Base-by-base conservation (phyloP, 2,113 vertebrate species). In the Thunnus maccoyii region DNA sequence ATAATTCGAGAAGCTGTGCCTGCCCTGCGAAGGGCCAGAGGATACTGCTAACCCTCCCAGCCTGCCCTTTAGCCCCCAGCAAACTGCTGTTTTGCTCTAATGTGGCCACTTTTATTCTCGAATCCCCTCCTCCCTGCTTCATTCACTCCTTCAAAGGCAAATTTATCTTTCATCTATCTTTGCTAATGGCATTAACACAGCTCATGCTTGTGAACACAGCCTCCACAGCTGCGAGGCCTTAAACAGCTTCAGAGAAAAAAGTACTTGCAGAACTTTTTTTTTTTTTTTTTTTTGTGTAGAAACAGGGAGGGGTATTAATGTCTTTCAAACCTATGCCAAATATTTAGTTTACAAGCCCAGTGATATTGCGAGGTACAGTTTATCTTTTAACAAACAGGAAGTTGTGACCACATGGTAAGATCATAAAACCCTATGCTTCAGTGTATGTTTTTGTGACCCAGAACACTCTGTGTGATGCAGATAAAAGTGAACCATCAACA, bases 81-180 rank as follows among this genome's bases (percentile, higher is more conserved):
- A 78, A 58, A 81, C 71, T 69, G 73, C 69, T 76, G 75, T 20
- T 68, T 69, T 7, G 4, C 80, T 84, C 72, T 89, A 78, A 83
- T 88, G 57, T 92, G 58, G 80, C 52, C 78, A 82, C 73, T 88
- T 91, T 88, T 80, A 79, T 90, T 87, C 70, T 55, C 5, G 60
- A 72, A 66, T 66, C 82, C 66, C 65, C 83, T 69, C 80, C 67
- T 62, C 47, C 62, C 1, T 0, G 18, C 67, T 80, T 88, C 77
- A 86, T 81, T 62, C 60, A 18, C 46, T 15, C 18, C 86, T 83
- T 91, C 84, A 91, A 86, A 89, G 82, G 56, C 70, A 52, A 32
- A 80, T 62, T 4, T 62, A 80, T 89, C 88, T 82, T 86, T 85
- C 85, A 82, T 90, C 68, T 72, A 69, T 84, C 74, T 87, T 69